Percentiles rank a stretch among this genome's conserved stretches.
phyloP scores from a whole-genome alignment of 2,888 invertebrate species.

The Rotaria sp. region DNA sequence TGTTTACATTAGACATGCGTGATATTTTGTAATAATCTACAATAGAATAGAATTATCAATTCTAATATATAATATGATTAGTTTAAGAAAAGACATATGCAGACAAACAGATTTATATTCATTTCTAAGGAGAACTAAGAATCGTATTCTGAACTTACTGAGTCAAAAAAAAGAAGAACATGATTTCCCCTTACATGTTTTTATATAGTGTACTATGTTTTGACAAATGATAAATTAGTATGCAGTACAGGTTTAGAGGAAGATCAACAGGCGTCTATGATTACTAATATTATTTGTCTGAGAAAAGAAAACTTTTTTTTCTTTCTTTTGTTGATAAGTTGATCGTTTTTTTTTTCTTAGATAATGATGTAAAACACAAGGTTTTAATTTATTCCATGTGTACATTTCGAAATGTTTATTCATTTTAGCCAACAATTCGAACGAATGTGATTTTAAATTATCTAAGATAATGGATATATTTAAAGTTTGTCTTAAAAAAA shows the following conservation, averaged over 20 bases:
- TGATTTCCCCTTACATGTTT: not conserved
- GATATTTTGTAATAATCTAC: not conserved
- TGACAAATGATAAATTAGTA: not conserved
- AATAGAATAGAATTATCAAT: not conserved
- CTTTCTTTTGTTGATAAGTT: not conserved
- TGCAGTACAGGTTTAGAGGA: not conserved
- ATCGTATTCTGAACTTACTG: not conserved
- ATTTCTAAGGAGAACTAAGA: not conserved
- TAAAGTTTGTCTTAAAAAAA: not conserved
- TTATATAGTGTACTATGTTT: not conserved
- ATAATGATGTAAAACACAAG: not conserved
- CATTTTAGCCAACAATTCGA: not conserved
- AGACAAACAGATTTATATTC: not conserved
- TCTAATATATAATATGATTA: not conserved
- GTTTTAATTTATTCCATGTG: not conserved
- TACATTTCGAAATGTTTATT: not conserved
- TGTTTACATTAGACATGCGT: not conserved
- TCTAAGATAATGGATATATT: not conserved
- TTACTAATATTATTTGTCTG: not conserved
- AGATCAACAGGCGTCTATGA: not conserved
- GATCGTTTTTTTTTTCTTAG: not conserved
- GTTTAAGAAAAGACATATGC: not conserved
- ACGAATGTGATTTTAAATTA: not conserved
- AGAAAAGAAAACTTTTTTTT: not conserved
- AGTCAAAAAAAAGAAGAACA: not conserved